These are phyloP conservation scores for Kuschelorhynchus macadamiae DNA, from an alignment of 2,888 invertebrate genomes.

Conservation along the genomic window DNA sequence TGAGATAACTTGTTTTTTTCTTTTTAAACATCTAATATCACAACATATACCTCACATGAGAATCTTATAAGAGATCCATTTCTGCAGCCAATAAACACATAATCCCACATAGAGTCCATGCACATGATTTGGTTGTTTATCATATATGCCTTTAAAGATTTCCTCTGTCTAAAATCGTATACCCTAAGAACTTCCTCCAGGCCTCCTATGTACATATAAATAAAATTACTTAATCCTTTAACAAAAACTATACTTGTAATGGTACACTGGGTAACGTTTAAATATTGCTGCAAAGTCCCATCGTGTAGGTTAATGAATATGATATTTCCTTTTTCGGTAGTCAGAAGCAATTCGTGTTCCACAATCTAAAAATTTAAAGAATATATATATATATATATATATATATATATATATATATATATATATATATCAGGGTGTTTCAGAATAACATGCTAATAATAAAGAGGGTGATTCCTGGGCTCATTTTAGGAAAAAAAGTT, in stretches of 20 bases:
- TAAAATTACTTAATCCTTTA: conserved; percentile 60
- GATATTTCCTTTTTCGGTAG: conserved; percentile 76
- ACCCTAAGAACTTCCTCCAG: conserved; percentile 75
- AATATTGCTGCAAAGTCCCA: conserved; percentile 70
- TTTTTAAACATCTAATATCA: too few relatives aligned
- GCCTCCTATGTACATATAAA: conserved; percentile 75
- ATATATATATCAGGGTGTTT: too few relatives aligned
- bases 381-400: conserved; percentile 10
- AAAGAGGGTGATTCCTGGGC: too few relatives aligned
- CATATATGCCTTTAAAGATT: conserved; percentile 71
- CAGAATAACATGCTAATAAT: too few relatives aligned
- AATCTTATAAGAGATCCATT: conserved; percentile 80
- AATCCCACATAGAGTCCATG: conserved; percentile 81
- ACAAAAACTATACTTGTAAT: conserved; percentile 75
- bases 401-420: too few relatives aligned
- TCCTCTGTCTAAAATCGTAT: conserved; percentile 73
- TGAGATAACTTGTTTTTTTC: too few relatives aligned
- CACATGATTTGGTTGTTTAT: conserved; percentile 79
- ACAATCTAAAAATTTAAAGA: conserved; percentile 69
- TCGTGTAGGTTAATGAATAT: conserved; percentile 72
- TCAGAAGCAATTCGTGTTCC: conserved; percentile 74
- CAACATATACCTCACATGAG: conserved; percentile 70
- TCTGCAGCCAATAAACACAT: conserved; percentile 80
- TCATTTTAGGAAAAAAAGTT: too few relatives aligned
- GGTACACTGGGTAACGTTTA: conserved; percentile 73